Evolutionary conservation across 2,797 vertebrate genomes (phyloP).

Genomic region (Triplophysa bombifrons): DNA sequence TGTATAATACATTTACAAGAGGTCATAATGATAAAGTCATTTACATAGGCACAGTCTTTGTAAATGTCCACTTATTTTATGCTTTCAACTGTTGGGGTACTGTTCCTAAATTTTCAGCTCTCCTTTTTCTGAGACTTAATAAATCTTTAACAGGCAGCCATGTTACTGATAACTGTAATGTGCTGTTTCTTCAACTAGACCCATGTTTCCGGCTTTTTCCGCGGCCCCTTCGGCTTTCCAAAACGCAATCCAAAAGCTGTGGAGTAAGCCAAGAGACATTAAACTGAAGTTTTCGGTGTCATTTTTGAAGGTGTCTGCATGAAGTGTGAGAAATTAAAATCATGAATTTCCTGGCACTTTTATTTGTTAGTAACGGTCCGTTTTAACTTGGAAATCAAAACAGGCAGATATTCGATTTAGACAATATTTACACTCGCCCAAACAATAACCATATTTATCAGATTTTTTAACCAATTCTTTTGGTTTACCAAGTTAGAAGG

Average conservation of each 20-base stretch:
- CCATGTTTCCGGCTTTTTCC: conserved; percentile 76
- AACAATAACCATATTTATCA: no score
- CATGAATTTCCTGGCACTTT: not conserved
- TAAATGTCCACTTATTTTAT: not conserved
- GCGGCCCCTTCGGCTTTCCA: conserved; percentile 79
- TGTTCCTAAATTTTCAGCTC: not conserved
- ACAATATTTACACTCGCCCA: no score
- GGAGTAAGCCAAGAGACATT: not conserved
- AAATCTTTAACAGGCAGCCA: not conserved
- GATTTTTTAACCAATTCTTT: no score
- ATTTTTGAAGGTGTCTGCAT: no score
- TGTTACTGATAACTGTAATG: not conserved
- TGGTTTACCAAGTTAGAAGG: no score
- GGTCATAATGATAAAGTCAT: not conserved
- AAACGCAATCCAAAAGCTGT: conserved; percentile 78
- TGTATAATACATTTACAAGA: not conserved
- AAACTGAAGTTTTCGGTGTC: not conserved
- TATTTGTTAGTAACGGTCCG: not conserved
- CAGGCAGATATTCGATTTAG: no score
- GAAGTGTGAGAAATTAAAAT: no score
- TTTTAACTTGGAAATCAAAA: not conserved
- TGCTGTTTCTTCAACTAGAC: conserved; percentile 42
- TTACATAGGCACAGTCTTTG: not conserved
- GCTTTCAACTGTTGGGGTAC: not conserved
- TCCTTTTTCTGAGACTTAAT: not conserved